phyloP scores from a whole-genome alignment of 37 sponge, comb jelly and placozoan genomes.

The Amphimedon queenslandica region DNA sequence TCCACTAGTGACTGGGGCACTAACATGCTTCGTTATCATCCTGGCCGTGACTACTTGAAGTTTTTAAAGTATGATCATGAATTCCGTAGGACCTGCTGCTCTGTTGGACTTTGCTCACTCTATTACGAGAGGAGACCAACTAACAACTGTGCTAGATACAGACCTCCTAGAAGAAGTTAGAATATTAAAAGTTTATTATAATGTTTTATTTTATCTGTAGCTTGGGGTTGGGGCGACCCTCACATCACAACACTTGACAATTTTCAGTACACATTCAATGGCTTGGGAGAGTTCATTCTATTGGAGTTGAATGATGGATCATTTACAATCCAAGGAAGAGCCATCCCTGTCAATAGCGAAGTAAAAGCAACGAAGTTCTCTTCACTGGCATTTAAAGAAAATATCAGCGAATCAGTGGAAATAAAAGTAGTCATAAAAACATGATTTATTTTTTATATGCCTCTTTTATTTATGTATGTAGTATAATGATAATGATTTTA shows the following conservation, averaged over 20 bases:
- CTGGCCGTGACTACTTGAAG: neutral
- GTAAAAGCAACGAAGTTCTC: constrained; percentile 47
- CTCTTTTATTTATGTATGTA: constrained; percentile 13
- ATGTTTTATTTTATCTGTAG: constrained; percentile 11
- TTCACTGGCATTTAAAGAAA: constrained; percentile 37
- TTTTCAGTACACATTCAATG: constrained; percentile 72
- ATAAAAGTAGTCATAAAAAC: neutral
- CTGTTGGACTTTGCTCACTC: constrained; percentile 13
- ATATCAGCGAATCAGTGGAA: neutral
- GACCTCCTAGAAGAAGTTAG: constrained; percentile 29
- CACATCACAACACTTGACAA: constrained; percentile 71
- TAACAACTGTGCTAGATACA: constrained; percentile 25
- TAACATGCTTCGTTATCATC: neutral
- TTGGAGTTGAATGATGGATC: neutral
- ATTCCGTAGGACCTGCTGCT: constrained; percentile 39
- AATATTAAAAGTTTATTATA: neutral
- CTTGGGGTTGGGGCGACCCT: constrained; percentile 72
- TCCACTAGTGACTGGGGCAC: neutral
- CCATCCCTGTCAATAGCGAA: neutral
- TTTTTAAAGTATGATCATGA: constrained; percentile 8
- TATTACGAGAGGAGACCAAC: constrained; percentile 42
- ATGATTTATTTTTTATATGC: neutral
- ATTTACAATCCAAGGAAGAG: constrained; percentile 48
- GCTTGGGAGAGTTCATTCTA: constrained; percentile 55
- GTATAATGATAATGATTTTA: neutral